Base-by-base conservation (phyloP, 2,113 vertebrate species). In the Semicossyphus pulcher region DNA sequence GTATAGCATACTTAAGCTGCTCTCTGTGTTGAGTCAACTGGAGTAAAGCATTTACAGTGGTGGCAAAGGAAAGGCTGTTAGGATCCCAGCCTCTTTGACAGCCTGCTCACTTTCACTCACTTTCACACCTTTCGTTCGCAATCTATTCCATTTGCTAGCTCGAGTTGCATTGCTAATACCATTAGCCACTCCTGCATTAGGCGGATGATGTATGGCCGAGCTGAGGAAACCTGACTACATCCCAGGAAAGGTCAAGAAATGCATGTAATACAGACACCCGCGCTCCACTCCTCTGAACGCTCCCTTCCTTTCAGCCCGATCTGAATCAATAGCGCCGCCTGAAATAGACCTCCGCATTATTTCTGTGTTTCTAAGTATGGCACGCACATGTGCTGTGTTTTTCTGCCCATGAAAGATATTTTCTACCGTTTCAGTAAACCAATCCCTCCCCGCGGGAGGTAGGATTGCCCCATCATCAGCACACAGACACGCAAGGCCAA, bases 211-310 rank as follows among this genome's bases (percentile, higher is more conserved):
- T 73, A 89, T 73, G 70, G 87, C 25, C 3, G 58, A 54, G 75
- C 74, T 23, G 63, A 80, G 81, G 90, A 89, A 92, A 92, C 88
- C 83, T 78, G 91, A 92, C 87, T 78, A 87, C 86, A 44, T 83
- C 75, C 45, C 58, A 49, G 69, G 73, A 86, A 92, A 91, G 90
- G 88, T 90, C 90, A 89, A 79, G 85, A 86, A 83, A 83, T 26
- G 75, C 71, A 66, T 84, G 88, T 87, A 87, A 90, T 80, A 59
- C 82, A 86, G 72, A 89, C 86, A 56, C 72, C 66, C 14, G 3
- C 75, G 66, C 71, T 85, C 77, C 75, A 68, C 63, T 73, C 51
- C 71, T 63, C 53, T 16, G 34, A 77, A 29, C 18, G n/a, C 68
- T 60, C 48, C 65, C 76, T 41, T 83, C 78, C 84, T 70, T 70